phyloP scores from a whole-genome alignment of 2,888 invertebrate genomes.

The Eristalis tenax region DNA sequence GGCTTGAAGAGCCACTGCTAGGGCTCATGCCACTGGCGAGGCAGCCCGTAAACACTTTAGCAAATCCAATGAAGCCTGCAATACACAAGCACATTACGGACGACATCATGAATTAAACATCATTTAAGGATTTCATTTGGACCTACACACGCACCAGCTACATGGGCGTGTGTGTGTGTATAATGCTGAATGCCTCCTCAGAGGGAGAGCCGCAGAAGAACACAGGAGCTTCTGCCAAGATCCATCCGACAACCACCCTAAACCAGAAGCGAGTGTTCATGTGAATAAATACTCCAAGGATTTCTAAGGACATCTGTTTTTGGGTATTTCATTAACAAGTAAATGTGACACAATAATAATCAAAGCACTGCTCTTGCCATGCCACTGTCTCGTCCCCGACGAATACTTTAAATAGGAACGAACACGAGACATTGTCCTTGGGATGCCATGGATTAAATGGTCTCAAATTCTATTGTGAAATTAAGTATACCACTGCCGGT shows the following conservation, averaged over 20 bases:
- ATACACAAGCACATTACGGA: constrained; percentile 53
- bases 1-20: neutral
- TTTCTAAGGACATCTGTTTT: constrained; percentile 69
- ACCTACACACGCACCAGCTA: constrained; percentile 35
- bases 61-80: constrained; percentile 63
- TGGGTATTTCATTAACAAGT: constrained; percentile 71
- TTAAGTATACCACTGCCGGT: constrained; percentile 35
- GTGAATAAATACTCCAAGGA: constrained; percentile 63
- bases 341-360: constrained; percentile 71
- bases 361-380: constrained; percentile 28
- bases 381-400: neutral
- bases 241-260: neutral
- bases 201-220: constrained; percentile 22
- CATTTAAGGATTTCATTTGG: constrained; percentile 68
- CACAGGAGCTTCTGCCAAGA: constrained; percentile 51
- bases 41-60: constrained; percentile 58
- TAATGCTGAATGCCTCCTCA: constrained; percentile 16
- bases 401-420: constrained; percentile 49
- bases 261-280: constrained; percentile 35
- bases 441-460: constrained; percentile 64
- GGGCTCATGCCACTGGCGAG: constrained; percentile 22
- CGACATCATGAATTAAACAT: constrained; percentile 72
- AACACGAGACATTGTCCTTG: constrained; percentile 49
- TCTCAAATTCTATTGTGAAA: constrained; percentile 60
- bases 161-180: neutral